Evolutionary conservation across 2,888 invertebrate genomes (phyloP).

Genomic region (Xanthorhoe designata): DNA sequence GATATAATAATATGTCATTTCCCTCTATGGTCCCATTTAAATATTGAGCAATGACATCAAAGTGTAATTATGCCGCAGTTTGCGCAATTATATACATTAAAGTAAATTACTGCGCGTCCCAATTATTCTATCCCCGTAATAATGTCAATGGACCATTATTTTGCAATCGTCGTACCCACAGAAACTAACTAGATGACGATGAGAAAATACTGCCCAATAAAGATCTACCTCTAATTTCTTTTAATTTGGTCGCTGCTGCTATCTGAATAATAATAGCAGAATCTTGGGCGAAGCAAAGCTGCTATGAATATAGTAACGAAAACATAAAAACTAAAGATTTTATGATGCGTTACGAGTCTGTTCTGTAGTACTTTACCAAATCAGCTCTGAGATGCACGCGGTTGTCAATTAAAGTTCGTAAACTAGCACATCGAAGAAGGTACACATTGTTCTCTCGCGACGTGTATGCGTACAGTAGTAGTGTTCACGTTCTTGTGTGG

Average conservation of each 20-base stretch:
- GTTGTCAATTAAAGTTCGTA: conserved; percentile 27
- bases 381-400: conserved; percentile 20
- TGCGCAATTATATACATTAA: conserved; percentile 50
- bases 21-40: conserved; percentile 36
- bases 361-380: conserved; percentile 16
- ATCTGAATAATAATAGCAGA: neutral
- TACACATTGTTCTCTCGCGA: conserved; percentile 52
- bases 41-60: conserved; percentile 38
- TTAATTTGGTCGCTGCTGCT: neutral
- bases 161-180: conserved; percentile 44
- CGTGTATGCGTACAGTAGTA: conserved; percentile 43
- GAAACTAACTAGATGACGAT: conserved; percentile 40
- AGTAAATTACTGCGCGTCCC: conserved; percentile 48
- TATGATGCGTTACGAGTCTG: neutral
- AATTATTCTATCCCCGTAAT: conserved; percentile 45
- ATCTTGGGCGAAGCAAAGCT: neutral
- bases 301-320: neutral
- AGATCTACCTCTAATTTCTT: neutral
- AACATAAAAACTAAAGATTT: neutral
- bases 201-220: conserved; percentile 4
- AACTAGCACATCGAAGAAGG: conserved; percentile 32
- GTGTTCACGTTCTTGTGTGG: conserved; percentile 42
- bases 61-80: conserved; percentile 43
- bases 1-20: conserved; percentile 24
- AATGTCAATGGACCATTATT: conserved; percentile 49